Evolutionary conservation across 2,888 invertebrate genomes (phyloP).

Genomic region (Trachelus stipa): DNA sequence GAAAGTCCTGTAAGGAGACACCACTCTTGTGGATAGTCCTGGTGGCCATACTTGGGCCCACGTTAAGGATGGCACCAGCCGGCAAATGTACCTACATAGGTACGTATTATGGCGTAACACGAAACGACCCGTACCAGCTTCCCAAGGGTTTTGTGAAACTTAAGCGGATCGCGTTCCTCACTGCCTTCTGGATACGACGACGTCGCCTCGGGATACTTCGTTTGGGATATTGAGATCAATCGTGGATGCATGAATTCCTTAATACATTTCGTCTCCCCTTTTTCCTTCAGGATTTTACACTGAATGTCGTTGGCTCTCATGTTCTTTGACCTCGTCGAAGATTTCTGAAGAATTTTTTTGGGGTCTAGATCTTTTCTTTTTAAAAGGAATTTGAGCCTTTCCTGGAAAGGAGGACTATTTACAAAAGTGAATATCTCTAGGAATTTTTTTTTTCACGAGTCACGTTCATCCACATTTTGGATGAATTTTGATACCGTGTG

Average conservation of each 20-base stretch:
- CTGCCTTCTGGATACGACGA: background rate
- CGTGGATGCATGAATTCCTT: background rate
- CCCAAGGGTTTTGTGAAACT: conserved; percentile 8
- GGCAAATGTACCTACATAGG: background rate
- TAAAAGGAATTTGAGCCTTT: background rate
- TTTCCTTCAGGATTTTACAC: background rate
- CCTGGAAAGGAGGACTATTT: background rate
- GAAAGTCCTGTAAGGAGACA: background rate
- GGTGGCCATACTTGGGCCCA: background rate
- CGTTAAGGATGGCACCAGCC: conserved; percentile 1
- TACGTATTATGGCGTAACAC: conserved; percentile 2
- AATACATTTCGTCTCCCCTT: background rate
- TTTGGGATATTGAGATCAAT: background rate
- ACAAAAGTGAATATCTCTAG: background rate
- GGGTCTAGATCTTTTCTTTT: background rate
- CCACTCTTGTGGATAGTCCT: background rate
- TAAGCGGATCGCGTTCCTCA: conserved; percentile 3
- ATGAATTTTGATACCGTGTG: background rate
- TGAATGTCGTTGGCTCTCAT: background rate
- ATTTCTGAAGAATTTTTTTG: background rate
- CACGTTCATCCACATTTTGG: background rate
- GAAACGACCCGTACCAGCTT: conserved; percentile 3
- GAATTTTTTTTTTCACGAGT: background rate
- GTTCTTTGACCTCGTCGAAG: background rate
- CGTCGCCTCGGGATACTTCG: background rate